phyloP scores from a whole-genome alignment of 2,888 invertebrate genomes.

The Onthophagus sagittarius region DNA sequence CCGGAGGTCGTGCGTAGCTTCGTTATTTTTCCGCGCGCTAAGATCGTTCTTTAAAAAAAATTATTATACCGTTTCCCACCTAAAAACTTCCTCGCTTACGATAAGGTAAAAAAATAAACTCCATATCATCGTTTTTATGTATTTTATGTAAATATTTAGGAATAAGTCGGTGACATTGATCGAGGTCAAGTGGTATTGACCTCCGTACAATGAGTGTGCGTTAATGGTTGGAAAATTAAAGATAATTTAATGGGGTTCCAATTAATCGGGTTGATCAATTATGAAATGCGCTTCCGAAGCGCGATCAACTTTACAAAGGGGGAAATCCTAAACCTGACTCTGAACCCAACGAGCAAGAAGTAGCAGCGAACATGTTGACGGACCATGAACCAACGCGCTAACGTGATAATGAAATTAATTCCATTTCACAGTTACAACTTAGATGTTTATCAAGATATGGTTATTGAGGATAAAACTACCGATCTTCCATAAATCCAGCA shows the following conservation, averaged over 20 bases:
- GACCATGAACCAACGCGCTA: not conserved
- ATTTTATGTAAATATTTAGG: slow-evolving; percentile 11
- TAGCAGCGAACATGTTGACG: not conserved
- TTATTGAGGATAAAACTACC: not conserved
- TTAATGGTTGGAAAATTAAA: not conserved
- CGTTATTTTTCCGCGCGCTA: not conserved
- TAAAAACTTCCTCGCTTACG: not conserved
- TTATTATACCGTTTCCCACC: not conserved
- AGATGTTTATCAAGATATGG: slow-evolving; percentile 4
- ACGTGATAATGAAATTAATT: slow-evolving; percentile 7
- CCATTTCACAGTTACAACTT: slow-evolving; percentile 3
- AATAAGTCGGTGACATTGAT: slow-evolving; percentile 7
- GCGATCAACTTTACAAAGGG: not conserved
- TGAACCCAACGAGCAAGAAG: not conserved
- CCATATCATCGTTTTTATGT: not conserved
- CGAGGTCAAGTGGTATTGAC: slow-evolving; percentile 5
- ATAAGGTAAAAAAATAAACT: not conserved
- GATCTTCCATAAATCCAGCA: not conserved
- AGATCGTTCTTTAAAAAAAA: not conserved
- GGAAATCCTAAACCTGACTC: not conserved
- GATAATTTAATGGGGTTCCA: not conserved
- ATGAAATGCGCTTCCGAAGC: not conserved
- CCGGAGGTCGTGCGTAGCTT: not conserved
- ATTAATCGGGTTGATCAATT: not conserved
- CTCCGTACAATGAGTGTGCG: not conserved